Percentiles rank a stretch among this genome's conserved stretches.
Conservation (phyloP, 2,797 vertebrate genomes). For the Crocidura indochinensis region DNA sequence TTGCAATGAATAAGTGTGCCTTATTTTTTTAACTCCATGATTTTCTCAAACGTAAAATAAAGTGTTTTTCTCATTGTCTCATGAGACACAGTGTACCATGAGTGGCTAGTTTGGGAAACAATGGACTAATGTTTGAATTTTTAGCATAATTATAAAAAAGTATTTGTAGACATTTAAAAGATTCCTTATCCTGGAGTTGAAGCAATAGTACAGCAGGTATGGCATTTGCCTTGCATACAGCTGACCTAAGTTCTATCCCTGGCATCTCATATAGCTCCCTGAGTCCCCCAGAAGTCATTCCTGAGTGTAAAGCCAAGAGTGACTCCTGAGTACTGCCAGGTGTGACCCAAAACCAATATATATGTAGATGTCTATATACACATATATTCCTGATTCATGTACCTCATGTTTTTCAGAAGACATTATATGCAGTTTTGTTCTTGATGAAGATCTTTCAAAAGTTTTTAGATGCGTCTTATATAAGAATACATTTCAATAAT, state of each 20-base stretch:
- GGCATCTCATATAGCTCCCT: too few species aligned
- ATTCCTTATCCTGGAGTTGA: too few species aligned
- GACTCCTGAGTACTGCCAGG: too few species aligned
- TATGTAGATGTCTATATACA: too few species aligned
- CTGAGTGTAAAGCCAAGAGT: too few species aligned
- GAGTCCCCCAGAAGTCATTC: too few species aligned
- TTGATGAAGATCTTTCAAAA: background rate
- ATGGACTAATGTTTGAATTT: background rate
- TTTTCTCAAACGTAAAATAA: slow-evolving; percentile 58
- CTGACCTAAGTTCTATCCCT: too few species aligned
- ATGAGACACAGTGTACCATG: background rate
- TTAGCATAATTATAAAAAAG: too few species aligned
- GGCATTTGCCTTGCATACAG: too few species aligned
- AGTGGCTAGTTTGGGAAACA: slow-evolving; percentile 32
- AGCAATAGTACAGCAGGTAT: too few species aligned
- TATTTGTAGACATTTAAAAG: slow-evolving; percentile 13
- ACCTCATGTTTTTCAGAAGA: slow-evolving; percentile 11
- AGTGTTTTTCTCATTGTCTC: slow-evolving; percentile 6
- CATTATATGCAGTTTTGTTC: background rate
- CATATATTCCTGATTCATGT: background rate
- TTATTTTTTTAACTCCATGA: slow-evolving; percentile 24
- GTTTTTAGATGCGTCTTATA: background rate
- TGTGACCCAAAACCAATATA: too few species aligned
- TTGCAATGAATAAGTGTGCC: slow-evolving; percentile 1
- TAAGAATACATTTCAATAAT: background rate